Conservation (phyloP, 2,888 invertebrate species). For the Andrena dorsata region DNA sequence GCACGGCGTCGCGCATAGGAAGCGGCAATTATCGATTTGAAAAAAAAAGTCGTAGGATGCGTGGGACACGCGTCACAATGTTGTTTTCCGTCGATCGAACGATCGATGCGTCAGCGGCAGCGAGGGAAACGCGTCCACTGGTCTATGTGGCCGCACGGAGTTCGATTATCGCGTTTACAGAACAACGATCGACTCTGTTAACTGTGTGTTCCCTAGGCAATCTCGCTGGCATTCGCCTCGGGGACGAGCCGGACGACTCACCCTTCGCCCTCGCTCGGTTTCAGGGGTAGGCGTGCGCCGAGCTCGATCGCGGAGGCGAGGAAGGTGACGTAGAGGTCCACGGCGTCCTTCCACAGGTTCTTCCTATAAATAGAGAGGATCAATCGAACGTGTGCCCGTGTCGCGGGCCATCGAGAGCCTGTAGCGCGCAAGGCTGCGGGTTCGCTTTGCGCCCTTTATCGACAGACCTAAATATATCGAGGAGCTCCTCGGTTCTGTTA, state of each 20-base stretch:
- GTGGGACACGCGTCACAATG: conserved; percentile 70
- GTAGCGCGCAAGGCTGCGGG: conserved; percentile 6
- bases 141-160: not conserved
- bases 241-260: conserved; percentile 82
- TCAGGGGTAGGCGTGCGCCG: conserved; percentile 93
- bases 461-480: conserved; percentile 89
- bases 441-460: conserved; percentile 27
- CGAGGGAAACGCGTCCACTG: conserved; percentile 39
- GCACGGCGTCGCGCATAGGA: conserved; percentile 6
- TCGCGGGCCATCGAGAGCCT: not conserved
- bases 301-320: conserved; percentile 94
- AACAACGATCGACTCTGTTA: not conserved
- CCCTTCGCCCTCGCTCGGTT: conserved; percentile 95
- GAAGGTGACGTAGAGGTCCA: conserved; percentile 91
- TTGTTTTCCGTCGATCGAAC: conserved; percentile 71
- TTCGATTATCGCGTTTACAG: conserved; percentile 19
- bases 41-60: conserved; percentile 62
- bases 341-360: conserved; percentile 92
- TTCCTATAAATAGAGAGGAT: conserved; percentile 83
- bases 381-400: not conserved
- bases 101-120: conserved; percentile 67
- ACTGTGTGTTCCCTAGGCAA: not conserved
- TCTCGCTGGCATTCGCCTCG: not conserved
- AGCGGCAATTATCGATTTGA: conserved; percentile 45
- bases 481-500: conserved; percentile 90